Evolutionary conservation across 1,140 invertebrate genomes (phyloP).

Genomic region (Chionoecetes opilio): DNA sequence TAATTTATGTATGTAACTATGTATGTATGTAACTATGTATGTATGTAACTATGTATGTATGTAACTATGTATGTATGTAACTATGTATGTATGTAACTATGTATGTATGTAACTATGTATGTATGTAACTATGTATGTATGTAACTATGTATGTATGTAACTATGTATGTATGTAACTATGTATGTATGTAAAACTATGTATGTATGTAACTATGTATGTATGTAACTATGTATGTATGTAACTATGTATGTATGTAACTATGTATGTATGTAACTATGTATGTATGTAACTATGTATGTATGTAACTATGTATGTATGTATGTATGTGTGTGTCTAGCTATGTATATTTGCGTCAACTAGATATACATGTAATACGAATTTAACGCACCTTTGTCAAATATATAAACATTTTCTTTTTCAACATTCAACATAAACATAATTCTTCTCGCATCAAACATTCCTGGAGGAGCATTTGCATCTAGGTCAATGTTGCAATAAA

Average conservation of each 20-base stretch:
- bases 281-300: neutral
- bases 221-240: too few relatives aligned
- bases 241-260: too few relatives aligned
- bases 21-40: conserved; percentile 20
- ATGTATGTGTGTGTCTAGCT: too few relatives aligned
- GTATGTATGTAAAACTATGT: neutral
- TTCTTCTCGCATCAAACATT: neutral
- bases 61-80: too few relatives aligned
- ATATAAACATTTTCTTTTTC: neutral
- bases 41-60: neutral
- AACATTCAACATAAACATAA: neutral
- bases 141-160: neutral
- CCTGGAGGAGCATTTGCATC: neutral
- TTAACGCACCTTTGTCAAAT: neutral
- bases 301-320: neutral
- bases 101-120: too few relatives aligned
- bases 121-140: too few relatives aligned
- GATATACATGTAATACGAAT: neutral
- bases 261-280: neutral
- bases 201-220: neutral
- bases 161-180: neutral
- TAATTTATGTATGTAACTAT: neutral
- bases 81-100: too few relatives aligned
- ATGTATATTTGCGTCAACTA: too few relatives aligned
- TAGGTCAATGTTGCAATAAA: neutral